Conservation (phyloP, 92 coral and sea anemone species). For the Actinernus sp. region DNA sequence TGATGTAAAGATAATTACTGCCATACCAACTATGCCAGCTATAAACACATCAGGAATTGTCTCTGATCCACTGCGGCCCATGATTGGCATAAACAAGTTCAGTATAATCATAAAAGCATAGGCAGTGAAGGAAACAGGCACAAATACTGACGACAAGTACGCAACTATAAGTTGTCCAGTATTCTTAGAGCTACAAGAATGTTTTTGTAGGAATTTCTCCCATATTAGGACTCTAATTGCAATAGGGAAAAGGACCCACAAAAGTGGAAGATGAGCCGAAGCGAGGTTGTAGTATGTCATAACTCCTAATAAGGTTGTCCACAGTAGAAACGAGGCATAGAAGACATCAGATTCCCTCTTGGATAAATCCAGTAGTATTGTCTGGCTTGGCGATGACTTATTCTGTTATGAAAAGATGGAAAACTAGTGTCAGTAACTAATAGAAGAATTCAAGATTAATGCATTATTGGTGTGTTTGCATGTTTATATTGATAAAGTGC, state of each 20-base stretch:
- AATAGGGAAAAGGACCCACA: slow-evolving; percentile 79
- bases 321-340: slow-evolving; percentile 75
- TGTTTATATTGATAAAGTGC: too few species aligned
- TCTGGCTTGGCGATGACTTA: background rate
- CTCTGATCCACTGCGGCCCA: slow-evolving; percentile 89
- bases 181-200: slow-evolving; percentile 6
- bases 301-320: slow-evolving; percentile 78
- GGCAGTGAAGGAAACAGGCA: slow-evolving; percentile 70
- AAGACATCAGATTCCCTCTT: slow-evolving; percentile 77
- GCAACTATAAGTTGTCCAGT: slow-evolving; percentile 35
- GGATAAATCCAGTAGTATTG: slow-evolving; percentile 4
- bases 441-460: too few species aligned
- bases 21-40: slow-evolving; percentile 64
- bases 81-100: slow-evolving; percentile 85
- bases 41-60: slow-evolving; percentile 85
- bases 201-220: slow-evolving; percentile 67
- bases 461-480: too few species aligned
- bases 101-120: slow-evolving; percentile 55
- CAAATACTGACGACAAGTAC: slow-evolving; percentile 46
- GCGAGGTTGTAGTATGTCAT: slow-evolving; percentile 85
- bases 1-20: slow-evolving; percentile 67
- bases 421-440: too few species aligned
- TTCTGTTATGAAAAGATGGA: too few species aligned
- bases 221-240: slow-evolving; percentile 75
- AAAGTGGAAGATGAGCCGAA: slow-evolving; percentile 88